Evolutionary conservation across 2,888 invertebrate genomes (phyloP), one percentile per base, ranked within the genome.

Genomic region (Spialia ferax): DNA sequence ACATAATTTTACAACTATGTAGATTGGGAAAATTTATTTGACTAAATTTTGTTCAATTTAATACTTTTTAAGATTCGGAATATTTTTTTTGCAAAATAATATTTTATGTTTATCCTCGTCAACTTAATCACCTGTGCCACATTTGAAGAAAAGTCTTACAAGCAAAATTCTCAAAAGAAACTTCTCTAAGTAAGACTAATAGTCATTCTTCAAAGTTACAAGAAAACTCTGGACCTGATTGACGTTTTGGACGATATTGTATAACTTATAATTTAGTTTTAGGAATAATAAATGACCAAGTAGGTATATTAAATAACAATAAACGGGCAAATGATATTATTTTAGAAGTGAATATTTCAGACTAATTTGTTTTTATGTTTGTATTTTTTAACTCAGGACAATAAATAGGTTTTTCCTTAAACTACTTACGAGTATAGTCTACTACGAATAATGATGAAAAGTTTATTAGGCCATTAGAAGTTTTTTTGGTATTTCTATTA

Each of bases 151-250:
- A 78, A 78, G 80, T 77, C 71, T 75, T 69, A 71, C 75, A 81
- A 82, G 83, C 79, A 80, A 79, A 84, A 80, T 85, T 82, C 78
- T 74, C 78, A 74, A 77, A 48, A 81, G 75, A 80, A 81, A 86
- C 79, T 85, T 80, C 72, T 52, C 74, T 85, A 87, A 87, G 84
- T 82, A 88, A 87, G 87, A 89, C 81, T 84, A 85, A 89, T 86
- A 80, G 87, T 84, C 81, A 77, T 85, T 84, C 83, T 79, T 73
- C 77, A 69, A 71, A 69, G 71, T 68, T 74, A 74, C 71, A 77
- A 72, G 20, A 35, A 78, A 80, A 77, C n/a, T 32, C 77, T 70
- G 68, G 59, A 48, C 76, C 73, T 81, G 84, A 85, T 82, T 85
- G 84, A 77, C 83, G 77, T 60, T 73, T 68, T 73, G 70, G 75